Conservation (phyloP, 2,888 invertebrate genomes). For the Watsonalla cultraria region DNA sequence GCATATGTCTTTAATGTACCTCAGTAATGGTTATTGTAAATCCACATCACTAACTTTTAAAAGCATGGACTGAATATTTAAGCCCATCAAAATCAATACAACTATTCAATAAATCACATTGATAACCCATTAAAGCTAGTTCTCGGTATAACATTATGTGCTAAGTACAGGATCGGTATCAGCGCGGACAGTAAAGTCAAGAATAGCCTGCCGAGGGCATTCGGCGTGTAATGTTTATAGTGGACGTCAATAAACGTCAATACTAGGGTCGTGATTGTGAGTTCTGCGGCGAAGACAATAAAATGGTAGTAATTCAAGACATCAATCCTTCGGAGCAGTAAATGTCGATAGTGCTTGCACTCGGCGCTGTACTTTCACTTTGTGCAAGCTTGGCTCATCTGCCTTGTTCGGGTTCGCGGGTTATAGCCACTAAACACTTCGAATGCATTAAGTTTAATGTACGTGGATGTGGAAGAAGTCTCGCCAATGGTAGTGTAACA, state of each 20-base stretch:
- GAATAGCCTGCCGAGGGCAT: slow-evolving; percentile 15
- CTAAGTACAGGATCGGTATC: background rate
- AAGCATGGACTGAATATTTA: no score
- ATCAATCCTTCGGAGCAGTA: slow-evolving; percentile 55
- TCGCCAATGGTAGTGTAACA: no score
- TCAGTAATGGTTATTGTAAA: no score
- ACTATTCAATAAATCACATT: background rate
- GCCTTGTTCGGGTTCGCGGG: no score
- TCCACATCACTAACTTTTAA: no score
- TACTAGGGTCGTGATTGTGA: slow-evolving; percentile 27
- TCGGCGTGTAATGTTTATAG: slow-evolving; percentile 29
- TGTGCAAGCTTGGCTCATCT: no score
- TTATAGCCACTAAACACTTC: no score
- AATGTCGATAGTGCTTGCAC: slow-evolving; percentile 39
- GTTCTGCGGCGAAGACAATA: slow-evolving; percentile 28
- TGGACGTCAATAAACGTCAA: slow-evolving; percentile 35
- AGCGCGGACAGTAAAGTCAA: background rate
- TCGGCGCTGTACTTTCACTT: slow-evolving; percentile 15
- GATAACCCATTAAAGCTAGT: background rate
- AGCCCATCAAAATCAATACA: no score
- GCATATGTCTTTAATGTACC: no score
- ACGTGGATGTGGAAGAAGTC: no score
- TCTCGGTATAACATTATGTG: background rate
- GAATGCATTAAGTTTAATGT: no score
- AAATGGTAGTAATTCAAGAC: slow-evolving; percentile 42